Evolutionary conservation across 2,888 invertebrate genomes (phyloP).

Genomic region (Ophioninae sp.): DNA sequence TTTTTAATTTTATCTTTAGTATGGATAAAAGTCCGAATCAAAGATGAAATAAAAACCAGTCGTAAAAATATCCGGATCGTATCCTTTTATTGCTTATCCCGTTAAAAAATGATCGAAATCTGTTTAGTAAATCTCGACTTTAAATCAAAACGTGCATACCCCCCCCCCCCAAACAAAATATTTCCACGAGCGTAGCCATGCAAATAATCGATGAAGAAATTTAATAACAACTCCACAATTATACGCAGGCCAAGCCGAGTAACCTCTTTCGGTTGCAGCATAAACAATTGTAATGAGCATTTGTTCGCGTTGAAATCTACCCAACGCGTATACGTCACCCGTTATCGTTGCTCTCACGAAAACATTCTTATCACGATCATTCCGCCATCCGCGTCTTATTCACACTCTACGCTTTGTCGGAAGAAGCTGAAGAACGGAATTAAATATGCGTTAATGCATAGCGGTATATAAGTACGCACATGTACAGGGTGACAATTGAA

Average conservation of each 20-base stretch:
- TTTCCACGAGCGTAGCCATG: too few relatives aligned
- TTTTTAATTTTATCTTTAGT: too few relatives aligned
- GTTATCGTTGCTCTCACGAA: background rate
- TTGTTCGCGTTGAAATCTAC: background rate
- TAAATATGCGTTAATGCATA: slow-evolving; percentile 44
- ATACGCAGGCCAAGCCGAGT: background rate
- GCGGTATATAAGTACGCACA: slow-evolving; percentile 20
- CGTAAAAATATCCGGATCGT: too few relatives aligned
- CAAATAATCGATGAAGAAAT: too few relatives aligned
- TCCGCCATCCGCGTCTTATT: slow-evolving; percentile 18
- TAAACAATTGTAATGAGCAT: background rate
- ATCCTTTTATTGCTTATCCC: too few relatives aligned
- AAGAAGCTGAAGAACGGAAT: slow-evolving; percentile 44
- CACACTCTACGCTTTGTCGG: slow-evolving; percentile 40
- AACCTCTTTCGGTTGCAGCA: background rate
- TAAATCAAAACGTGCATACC: too few relatives aligned
- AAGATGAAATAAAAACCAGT: too few relatives aligned
- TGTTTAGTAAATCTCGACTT: too few relatives aligned
- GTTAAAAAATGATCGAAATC: too few relatives aligned
- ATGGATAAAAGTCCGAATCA: too few relatives aligned
- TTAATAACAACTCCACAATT: too few relatives aligned
- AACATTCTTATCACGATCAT: slow-evolving; percentile 21
- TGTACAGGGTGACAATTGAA: background rate
- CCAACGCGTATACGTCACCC: background rate
- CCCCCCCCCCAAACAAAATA: too few relatives aligned